These are phyloP conservation scores for Charadrius vociferus DNA, from an alignment of 2,113 vertebrate species.

Conservation along the genomic window DNA sequence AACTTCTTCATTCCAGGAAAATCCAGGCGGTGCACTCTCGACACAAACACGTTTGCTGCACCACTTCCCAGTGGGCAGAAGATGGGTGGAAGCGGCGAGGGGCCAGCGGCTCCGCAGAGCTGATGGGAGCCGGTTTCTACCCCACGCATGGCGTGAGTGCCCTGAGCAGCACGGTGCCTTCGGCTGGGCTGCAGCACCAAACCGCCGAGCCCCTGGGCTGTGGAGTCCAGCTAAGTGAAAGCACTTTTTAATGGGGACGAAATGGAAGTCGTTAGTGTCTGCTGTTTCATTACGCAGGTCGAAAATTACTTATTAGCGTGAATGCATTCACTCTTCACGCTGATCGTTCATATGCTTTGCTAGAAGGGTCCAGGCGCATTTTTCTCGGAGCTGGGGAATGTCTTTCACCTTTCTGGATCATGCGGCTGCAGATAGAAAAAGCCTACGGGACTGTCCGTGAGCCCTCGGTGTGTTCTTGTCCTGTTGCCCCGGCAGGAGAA, in stretches of 20 bases:
- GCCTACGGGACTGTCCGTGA: accelerated
- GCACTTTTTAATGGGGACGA: not conserved
- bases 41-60: not conserved
- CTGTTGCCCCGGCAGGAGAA: not conserved
- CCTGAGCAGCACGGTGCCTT: not conserved
- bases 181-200: not conserved
- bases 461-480: not conserved
- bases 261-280: slow-evolving; percentile 23
- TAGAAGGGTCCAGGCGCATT: not conserved
- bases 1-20: not conserved
- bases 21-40: accelerated
- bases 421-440: not conserved
- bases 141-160: accelerated
- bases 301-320: not conserved
- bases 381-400: not conserved
- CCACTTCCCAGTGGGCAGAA: not conserved
- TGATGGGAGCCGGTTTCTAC: not conserved
- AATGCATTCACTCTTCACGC: not conserved
- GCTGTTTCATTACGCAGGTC: not conserved
- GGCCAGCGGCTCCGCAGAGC: accelerated
- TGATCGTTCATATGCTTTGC: not conserved
- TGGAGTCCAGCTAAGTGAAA: not conserved
- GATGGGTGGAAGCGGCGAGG: not conserved
- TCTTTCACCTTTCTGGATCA: not conserved
- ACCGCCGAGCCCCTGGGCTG: not conserved